Evolutionary conservation across 2,888 invertebrate genomes (phyloP), one percentile per base, ranked within the genome.

Genomic region (Tachina grossa): DNA sequence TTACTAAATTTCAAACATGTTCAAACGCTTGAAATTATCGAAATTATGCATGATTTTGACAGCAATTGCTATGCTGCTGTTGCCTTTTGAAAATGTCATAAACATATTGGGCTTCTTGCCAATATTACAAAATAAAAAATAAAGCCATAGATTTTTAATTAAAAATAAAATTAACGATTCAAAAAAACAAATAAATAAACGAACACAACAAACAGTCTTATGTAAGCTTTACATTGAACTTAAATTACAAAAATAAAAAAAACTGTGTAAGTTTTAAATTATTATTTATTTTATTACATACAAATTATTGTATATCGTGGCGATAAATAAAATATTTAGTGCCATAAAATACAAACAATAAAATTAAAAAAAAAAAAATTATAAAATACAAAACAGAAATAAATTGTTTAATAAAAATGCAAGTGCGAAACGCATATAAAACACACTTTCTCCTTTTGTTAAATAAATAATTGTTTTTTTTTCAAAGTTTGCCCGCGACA

Each of bases 201-300:
- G 11, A 5, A 14, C 16, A 53, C 49, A 47, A 39, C 5, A 31
- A 47, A 57, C 39, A 59, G 68, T 31, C 84, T 87, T 88, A 87
- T 84, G 72, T 87, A 87, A 88, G 88, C 84, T 85, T 88, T 85
- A 88, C 88, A 88, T 88, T 88, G 87, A 87, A 88, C 87, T 88
- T 88, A 79, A 77, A 71, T 31, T 31, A 31, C 31, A 31, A 31
- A 31, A 22, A 22, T 1, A 22, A 22, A 55, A 31, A 39, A 19
- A 59, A 45, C 16, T 59, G 13, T 72, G 45, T 47, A 76, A 72
- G 11, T 14, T 8, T 6, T 47, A 47, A n/a, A 41, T 10, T 61
- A 61, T 61, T 9, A 11, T 9, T 10, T 61, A 1, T 16, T 6
- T 61, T 16, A 31, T 45, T 43, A 69, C 22, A 55, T 49, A 79